These are phyloP conservation scores for Prionailurus bengalensis DNA, from an alignment of 2,113 vertebrate species.

Conservation along the genomic window DNA sequence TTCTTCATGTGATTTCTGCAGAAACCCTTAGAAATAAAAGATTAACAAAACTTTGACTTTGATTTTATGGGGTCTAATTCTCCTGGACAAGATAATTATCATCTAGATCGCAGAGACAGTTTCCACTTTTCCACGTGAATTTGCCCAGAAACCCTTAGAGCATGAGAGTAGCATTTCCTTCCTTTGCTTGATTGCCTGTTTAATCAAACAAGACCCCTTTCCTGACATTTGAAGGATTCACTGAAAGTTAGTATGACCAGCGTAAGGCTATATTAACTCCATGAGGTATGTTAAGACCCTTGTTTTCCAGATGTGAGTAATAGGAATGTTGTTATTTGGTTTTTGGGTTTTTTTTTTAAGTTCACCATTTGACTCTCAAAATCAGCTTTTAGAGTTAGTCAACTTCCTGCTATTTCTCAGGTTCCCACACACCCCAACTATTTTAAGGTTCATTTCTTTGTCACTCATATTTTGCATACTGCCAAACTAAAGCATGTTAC, in stretches of 20 bases:
- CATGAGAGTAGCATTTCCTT: background rate
- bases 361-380: conserved; percentile 3
- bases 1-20: conserved; percentile 25
- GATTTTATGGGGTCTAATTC: background rate
- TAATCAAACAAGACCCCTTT: background rate
- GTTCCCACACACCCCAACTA: background rate
- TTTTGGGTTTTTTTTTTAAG: background rate
- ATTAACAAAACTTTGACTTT: conserved; percentile 9
- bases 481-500: background rate
- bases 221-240: background rate
- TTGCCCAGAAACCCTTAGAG: conserved; percentile 13
- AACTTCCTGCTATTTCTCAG: conserved; percentile 34
- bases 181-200: background rate
- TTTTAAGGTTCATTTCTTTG: background rate
- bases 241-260: background rate
- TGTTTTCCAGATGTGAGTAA: background rate
- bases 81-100: background rate
- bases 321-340: background rate
- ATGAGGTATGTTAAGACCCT: background rate
- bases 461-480: background rate
- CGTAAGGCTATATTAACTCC: background rate
- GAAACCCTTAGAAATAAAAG: conserved; percentile 30
- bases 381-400: background rate
- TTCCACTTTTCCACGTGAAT: background rate
- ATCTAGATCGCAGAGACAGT: background rate